Percentiles rank a stretch among this genome's conserved stretches.
These are phyloP conservation scores for Macrobrachium rosenbergii DNA, from an alignment of 1,140 invertebrate genomes.

Conservation along the genomic window DNA sequence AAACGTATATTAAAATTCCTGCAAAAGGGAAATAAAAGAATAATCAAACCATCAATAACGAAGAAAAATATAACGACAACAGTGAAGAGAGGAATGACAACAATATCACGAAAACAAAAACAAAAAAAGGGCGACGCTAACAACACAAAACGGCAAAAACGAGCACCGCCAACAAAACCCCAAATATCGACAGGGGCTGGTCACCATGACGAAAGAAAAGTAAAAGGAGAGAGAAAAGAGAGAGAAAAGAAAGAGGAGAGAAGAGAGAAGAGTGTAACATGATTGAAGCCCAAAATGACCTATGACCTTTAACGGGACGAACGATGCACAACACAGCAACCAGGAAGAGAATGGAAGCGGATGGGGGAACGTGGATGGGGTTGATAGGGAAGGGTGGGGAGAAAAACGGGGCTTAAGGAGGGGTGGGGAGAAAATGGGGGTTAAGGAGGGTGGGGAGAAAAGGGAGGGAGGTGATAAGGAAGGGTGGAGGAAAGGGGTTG, in stretches of 20 bases:
- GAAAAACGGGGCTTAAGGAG: not conserved
- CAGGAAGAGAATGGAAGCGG: not conserved
- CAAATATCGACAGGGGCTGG: too few species aligned
- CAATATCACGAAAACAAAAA: not conserved
- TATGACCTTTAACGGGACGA: too few species aligned
- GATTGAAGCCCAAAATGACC: too few species aligned
- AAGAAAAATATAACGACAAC: not conserved
- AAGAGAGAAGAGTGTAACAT: not conserved
- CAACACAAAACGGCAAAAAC: too few species aligned
- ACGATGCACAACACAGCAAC: too few species aligned
- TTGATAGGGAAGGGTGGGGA: not conserved
- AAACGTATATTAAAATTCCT: too few species aligned
- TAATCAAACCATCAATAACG: too few species aligned
- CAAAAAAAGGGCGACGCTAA: not conserved
- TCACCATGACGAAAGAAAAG: not conserved
- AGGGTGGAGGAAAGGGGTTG: not conserved
- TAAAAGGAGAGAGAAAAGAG: too few species aligned
- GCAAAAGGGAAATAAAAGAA: too few species aligned
- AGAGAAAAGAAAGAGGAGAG: not conserved
- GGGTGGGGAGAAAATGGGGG: not conserved
- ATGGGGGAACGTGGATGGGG: not conserved
- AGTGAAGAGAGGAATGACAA: not conserved
- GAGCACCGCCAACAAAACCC: too few species aligned
- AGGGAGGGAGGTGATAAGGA: not conserved
- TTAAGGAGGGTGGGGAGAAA: not conserved